Evolutionary conservation across 1,140 invertebrate genomes (phyloP).

Genomic region (Sinella curviseta): DNA sequence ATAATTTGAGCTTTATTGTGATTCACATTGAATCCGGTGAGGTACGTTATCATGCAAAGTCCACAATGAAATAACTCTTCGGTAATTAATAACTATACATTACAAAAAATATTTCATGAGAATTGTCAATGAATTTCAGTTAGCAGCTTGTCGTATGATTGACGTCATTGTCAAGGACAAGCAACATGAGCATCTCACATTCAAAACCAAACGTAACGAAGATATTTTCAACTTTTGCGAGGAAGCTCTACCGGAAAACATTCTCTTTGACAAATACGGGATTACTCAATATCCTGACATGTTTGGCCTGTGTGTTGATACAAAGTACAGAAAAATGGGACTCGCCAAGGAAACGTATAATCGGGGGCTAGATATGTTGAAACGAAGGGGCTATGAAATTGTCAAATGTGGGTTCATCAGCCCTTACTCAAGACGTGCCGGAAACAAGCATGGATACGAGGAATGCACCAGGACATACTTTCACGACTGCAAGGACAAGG

Average conservation of each 20-base stretch:
- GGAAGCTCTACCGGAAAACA: background rate
- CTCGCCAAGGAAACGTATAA: background rate
- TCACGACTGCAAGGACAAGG: conserved; percentile 7
- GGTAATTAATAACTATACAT: too few species aligned
- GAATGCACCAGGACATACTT: background rate
- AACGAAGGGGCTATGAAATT: background rate
- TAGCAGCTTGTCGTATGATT: background rate
- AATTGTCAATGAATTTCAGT: too few species aligned
- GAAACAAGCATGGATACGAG: background rate
- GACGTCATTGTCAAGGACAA: background rate
- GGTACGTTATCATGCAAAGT: too few species aligned
- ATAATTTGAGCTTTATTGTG: too few species aligned
- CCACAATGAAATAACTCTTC: too few species aligned
- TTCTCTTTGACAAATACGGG: background rate
- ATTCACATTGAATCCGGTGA: too few species aligned
- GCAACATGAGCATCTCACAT: background rate
- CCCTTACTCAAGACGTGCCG: background rate
- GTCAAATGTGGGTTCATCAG: background rate
- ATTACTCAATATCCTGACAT: background rate
- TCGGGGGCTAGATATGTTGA: background rate
- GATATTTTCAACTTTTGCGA: background rate
- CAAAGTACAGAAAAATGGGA: background rate
- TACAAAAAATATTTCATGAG: too few species aligned
- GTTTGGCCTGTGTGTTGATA: background rate
- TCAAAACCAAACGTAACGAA: background rate